Evolutionary conservation across 2,113 vertebrate genomes (phyloP).

Genomic region (Sebastes schlegelii): DNA sequence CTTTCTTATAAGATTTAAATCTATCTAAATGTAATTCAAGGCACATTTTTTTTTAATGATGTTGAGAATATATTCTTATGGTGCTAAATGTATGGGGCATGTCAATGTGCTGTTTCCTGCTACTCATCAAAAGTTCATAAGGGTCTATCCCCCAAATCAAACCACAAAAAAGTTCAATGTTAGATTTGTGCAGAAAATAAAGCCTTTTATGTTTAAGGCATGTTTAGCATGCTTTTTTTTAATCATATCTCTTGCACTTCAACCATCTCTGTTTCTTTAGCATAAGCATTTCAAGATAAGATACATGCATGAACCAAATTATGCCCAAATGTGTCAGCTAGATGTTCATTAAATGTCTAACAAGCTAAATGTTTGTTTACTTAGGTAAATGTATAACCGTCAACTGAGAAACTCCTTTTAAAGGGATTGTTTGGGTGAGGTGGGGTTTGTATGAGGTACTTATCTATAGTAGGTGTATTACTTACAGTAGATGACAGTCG

Average conservation of each 20-base stretch:
- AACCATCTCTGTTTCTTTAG: background rate
- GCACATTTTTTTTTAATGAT: background rate
- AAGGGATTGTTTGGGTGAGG: background rate
- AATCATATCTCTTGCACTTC: background rate
- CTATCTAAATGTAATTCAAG: background rate
- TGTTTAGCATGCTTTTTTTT: too few species aligned
- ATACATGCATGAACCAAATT: background rate
- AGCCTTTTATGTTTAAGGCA: background rate
- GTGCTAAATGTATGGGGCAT: background rate
- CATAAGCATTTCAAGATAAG: background rate
- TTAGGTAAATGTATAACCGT: background rate
- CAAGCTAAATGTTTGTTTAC: background rate
- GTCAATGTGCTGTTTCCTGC: background rate
- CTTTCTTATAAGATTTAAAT: conserved; percentile 19
- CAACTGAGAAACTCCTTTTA: background rate
- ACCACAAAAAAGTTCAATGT: background rate
- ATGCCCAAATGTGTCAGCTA: background rate
- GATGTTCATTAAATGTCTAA: conserved; percentile 1
- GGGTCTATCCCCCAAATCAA: background rate
- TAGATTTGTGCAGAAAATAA: background rate
- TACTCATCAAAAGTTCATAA: background rate
- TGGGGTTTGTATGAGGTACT: too few species aligned
- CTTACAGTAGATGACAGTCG: too few species aligned
- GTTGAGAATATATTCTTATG: background rate
- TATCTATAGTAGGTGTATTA: too few species aligned